Evolutionary conservation across 2,113 vertebrate genomes (phyloP), one percentile per base, ranked within the genome.

Genomic region (Orycteropus afer): DNA sequence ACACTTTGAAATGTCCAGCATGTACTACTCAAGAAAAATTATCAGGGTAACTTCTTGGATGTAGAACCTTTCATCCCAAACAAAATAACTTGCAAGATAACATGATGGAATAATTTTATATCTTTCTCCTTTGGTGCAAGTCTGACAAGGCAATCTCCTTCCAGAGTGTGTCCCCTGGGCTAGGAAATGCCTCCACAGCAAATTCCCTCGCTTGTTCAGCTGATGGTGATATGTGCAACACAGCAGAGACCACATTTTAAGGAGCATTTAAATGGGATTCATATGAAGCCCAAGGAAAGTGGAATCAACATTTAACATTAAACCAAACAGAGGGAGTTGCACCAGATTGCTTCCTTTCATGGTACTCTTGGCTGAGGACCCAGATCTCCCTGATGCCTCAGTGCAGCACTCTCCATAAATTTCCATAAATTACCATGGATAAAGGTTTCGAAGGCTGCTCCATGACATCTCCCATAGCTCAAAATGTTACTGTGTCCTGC

Each of bases 61-160:
- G 7, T 1, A 55, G 25, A 65, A 22, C 3, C 15, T 65, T 42
- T 23, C 8, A 59, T 2, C n/a, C 3, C 63, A 57, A 65, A 83
- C 34, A 73, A 3, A 61, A 57, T 22, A 18, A 67, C 45, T 71
- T 88, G 79, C 34, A 90, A 29, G 95, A 73, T 42, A 94, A 67
- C n/a, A 57, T 1, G 15, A 74, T 1, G 20, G 85, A 78, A 61
- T 51, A 63, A 78, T 69, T 83, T 82, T 20, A 34, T 8, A 40
- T 34, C 9, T 71, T 53, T 93, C 42, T 67, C 32, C n/a, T 29
- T 29, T 82, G 73, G 78, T 45, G 49, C 17, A 69, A 13, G 4
- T 37, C 34, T 55, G 17, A 63, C 13, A 71, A 49, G 51, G 12
- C 9, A 25, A 29, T 53, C 45, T 71, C 57, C 63, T 91, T 55